A percentile compares a stretch with the other conserved stretches of the same genome.
Evolutionary conservation across 2,113 vertebrate species (phyloP).

Genomic region (Peromyscus maniculatus): DNA sequence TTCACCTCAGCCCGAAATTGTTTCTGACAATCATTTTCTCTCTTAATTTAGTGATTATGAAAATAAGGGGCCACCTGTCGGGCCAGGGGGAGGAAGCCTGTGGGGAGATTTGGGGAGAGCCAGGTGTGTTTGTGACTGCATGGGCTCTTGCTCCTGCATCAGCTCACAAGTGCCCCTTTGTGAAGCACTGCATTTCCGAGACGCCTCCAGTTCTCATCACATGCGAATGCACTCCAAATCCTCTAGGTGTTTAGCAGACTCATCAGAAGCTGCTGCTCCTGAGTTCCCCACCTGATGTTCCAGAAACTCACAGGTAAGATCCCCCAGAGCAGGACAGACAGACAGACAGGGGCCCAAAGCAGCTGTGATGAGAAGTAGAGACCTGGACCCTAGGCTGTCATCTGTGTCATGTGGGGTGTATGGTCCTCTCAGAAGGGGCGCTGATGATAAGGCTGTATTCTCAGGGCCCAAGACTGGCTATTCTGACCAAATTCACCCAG

Average conservation of each 20-base stretch:
- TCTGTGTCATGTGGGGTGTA: neutral
- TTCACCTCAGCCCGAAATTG: accelerated
- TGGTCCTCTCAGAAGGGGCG: neutral
- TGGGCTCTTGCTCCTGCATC: neutral
- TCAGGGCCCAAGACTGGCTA: neutral
- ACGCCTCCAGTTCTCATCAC: neutral
- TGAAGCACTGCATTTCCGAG: neutral
- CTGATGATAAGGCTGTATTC: neutral
- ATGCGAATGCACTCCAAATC: too few species aligned
- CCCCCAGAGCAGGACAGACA: accelerated
- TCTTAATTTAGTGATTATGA: neutral
- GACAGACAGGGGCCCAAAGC: too few species aligned
- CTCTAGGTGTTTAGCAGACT: neutral
- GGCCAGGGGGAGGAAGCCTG: accelerated
- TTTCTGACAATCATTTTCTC: accelerated
- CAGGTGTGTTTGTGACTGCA: accelerated
- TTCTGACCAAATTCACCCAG: neutral
- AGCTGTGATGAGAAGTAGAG: neutral
- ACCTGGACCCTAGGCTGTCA: neutral
- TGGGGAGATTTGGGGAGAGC: accelerated
- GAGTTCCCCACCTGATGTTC: too few species aligned
- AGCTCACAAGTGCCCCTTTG: neutral
- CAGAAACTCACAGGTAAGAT: neutral
- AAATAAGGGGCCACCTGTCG: accelerated
- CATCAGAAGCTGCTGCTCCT: neutral